Evolutionary conservation across 92 coral and sea anemone genomes (phyloP), one percentile per base, ranked within the genome.

Genomic region (Nematostella vectensis): DNA sequence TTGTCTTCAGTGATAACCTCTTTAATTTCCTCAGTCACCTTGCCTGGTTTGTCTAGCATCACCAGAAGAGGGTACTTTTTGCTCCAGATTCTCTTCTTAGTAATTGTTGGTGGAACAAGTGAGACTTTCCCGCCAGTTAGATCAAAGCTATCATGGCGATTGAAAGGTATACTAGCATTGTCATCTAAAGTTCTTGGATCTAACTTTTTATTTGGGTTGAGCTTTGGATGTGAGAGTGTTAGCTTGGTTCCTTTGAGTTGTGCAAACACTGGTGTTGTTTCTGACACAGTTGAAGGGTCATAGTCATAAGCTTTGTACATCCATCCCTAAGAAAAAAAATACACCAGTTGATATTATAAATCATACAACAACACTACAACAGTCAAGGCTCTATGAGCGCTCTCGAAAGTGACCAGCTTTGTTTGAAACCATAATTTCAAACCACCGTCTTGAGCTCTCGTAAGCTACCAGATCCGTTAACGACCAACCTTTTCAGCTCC

Each of bases 71-170:
- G 99, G 48, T 75, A 87, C 51, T 93, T 93, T 40, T 79, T 83
- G 56, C 88, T 88, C 99, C 99, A 93, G 27, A 93, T 76, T 54
- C 85, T 67, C 47, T 75, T 87, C 59, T 80, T 40, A 11, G 88
- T 54, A 50, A 93, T 47, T 11, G 89, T 67, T 19, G 70, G 50
- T 23, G 99, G 99, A 3, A 69, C 74, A 8, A 93, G 75, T 61
- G 75, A 58, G 22, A 93, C 77, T 38, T 71, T 70, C 16, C 88
- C 76, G 25, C 88, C 96, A 12, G 58, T 49, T 15, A 93, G 36
- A 24, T 86, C 77, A 27, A 81, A 93, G 17, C 56, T 72, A 24
- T 87, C 89, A 11, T 74, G 83, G 24, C 67, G 54, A 47, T 72
- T 55, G 55, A 78, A 81, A 1, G 61, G 69, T 15, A 87, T 30